Percentiles rank a stretch among this genome's conserved stretches.
Conservation (phyloP, 2,888 invertebrate species). For the Trachelus troglodyta region DNA sequence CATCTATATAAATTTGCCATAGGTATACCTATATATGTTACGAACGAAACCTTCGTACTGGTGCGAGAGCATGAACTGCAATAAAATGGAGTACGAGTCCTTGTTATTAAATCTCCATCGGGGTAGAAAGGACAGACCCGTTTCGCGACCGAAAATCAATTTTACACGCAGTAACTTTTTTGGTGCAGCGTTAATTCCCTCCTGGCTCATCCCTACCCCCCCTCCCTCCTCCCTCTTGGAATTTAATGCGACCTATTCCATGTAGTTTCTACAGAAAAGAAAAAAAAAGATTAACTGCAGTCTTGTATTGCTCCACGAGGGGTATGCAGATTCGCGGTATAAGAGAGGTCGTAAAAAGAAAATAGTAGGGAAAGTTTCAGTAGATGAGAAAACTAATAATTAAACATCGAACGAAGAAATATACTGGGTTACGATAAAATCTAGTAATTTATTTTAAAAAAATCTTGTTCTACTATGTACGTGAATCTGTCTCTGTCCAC, state of each 20-base stretch:
- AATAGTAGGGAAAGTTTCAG: too few relatives aligned
- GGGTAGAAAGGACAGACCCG: neutral
- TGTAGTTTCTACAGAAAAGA: neutral
- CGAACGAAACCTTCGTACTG: neutral
- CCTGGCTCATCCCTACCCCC: neutral
- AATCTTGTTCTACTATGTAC: neutral
- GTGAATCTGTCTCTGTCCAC: neutral
- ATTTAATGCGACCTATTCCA: neutral
- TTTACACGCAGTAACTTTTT: neutral
- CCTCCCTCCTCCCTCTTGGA: neutral
- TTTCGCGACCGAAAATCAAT: neutral
- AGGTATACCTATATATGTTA: neutral
- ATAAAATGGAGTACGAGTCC: neutral
- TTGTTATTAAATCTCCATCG: neutral
- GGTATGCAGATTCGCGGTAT: too few relatives aligned
- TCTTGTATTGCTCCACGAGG: too few relatives aligned
- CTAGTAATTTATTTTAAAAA: conserved; percentile 12
- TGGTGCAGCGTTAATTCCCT: neutral
- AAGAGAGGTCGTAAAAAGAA: too few relatives aligned
- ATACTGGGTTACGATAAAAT: neutral
- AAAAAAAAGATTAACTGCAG: neutral
- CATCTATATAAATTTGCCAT: neutral
- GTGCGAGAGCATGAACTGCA: neutral
- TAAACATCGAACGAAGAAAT: too few relatives aligned
- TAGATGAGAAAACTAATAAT: too few relatives aligned